A percentile compares a stretch with the other conserved stretches of the same genome.
phyloP scores from a whole-genome alignment of 2,113 vertebrate species.

The Leiothrix lutea region DNA sequence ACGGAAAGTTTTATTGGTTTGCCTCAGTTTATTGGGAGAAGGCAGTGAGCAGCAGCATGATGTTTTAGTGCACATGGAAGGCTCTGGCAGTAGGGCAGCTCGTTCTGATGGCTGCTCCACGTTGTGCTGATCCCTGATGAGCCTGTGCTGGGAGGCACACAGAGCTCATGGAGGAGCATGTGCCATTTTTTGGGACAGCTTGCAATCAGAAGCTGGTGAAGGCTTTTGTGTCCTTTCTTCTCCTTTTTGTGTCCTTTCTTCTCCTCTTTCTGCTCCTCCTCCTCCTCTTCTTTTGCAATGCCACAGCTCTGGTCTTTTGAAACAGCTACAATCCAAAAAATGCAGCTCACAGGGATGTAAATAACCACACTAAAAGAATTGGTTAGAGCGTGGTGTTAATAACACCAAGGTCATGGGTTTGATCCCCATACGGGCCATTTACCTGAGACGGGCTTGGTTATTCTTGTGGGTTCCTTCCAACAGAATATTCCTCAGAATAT shows the following conservation, averaged over 20 bases:
- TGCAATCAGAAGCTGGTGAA: not conserved
- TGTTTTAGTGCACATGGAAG: not conserved
- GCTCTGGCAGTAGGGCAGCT: not conserved
- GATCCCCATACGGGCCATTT: not conserved
- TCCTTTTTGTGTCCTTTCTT: no score
- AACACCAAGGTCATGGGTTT: not conserved
- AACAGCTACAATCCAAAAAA: not conserved
- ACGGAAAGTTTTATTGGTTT: not conserved
- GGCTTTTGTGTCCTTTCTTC: not conserved
- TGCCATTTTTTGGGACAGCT: not conserved
- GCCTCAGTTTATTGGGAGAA: not conserved
- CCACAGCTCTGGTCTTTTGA: not conserved
- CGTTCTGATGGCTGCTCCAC: accelerated
- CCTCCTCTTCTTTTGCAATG: not conserved
- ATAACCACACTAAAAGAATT: not conserved
- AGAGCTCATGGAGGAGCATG: accelerated
- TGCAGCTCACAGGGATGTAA: not conserved
- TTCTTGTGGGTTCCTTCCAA: not conserved
- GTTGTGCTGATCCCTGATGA: not conserved
- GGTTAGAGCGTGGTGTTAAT: not conserved
- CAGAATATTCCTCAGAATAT: not conserved
- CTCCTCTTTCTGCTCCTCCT: not conserved
- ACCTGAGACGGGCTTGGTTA: not conserved
- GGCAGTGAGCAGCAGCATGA: accelerated
- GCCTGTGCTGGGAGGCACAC: accelerated